Evolutionary conservation across 1,140 invertebrate species (phyloP).

Genomic region (Proctacanthus coquilletti): DNA sequence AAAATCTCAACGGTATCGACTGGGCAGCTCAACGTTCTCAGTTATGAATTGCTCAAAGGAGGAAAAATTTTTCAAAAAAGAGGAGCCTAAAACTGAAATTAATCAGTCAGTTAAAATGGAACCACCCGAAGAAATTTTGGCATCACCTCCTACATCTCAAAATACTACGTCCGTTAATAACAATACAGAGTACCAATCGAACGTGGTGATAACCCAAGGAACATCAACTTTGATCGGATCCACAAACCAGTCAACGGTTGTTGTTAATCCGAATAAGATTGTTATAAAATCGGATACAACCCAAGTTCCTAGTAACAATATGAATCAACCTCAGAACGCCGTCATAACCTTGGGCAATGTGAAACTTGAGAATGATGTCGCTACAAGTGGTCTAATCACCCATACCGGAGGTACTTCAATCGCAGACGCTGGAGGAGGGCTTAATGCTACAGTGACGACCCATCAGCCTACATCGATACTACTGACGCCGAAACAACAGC

Average conservation of each 20-base stretch:
- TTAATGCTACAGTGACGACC: slow-evolving; percentile 9
- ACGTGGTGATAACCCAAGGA: slow-evolving; percentile 7
- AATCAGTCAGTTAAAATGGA: slow-evolving; percentile 7
- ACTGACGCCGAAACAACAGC: slow-evolving; percentile 13
- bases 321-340: slow-evolving; percentile 15
- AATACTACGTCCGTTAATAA: slow-evolving; percentile 1
- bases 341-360: slow-evolving; percentile 26
- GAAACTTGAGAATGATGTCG: slow-evolving; percentile 17
- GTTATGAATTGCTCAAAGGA: slow-evolving; percentile 2
- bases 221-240: slow-evolving; percentile 3
- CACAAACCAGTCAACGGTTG: background rate
- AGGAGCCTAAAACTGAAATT: slow-evolving; percentile 5
- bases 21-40: slow-evolving; percentile 8
- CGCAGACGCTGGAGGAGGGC: background rate
- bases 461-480: slow-evolving; percentile 10
- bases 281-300: slow-evolving; percentile 6
- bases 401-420: slow-evolving; percentile 3
- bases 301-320: slow-evolving; percentile 13
- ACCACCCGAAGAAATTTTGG: slow-evolving; percentile 6
- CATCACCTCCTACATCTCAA: background rate
- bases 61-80: slow-evolving; percentile 18
- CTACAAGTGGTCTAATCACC: background rate
- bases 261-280: background rate
- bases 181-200: slow-evolving; percentile 6
- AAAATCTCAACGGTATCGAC: too few species aligned